phyloP scores from a whole-genome alignment of 2,888 invertebrate species.

The Frankliniella fusca region DNA sequence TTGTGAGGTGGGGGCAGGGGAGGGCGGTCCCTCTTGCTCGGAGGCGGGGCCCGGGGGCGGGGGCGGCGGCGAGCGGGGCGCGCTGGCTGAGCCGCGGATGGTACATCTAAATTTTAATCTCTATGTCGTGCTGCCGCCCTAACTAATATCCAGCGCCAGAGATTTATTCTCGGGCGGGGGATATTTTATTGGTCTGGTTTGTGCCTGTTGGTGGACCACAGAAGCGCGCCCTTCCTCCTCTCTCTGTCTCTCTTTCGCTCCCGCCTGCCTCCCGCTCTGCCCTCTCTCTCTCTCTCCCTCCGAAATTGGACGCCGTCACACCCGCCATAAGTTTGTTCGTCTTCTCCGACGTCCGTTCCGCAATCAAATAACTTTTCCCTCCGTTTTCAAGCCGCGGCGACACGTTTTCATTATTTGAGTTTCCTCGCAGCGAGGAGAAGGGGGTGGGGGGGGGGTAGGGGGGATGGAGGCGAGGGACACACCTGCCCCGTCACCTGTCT shows the following conservation, averaged over 20 bases:
- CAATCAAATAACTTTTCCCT: no score
- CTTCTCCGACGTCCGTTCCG: no score
- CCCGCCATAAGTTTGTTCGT: not conserved
- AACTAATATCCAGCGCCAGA: slow-evolving; percentile 6
- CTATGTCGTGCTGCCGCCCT: slow-evolving; percentile 15
- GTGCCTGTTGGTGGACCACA: not conserved
- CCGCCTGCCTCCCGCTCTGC: not conserved
- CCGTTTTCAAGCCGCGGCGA: no score
- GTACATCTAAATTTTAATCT: slow-evolving; percentile 23
- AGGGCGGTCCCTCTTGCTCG: no score
- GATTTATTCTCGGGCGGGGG: slow-evolving; percentile 21
- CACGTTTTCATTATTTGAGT: no score
- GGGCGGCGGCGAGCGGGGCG: no score
- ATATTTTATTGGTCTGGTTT: slow-evolving; percentile 20
- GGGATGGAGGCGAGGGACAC: not conserved
- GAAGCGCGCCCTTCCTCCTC: not conserved
- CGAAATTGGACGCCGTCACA: not conserved
- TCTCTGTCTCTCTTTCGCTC: not conserved
- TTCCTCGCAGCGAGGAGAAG: no score
- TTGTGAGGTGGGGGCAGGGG: no score
- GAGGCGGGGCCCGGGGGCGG: not conserved
- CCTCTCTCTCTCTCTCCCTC: not conserved
- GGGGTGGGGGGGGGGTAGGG: not conserved
- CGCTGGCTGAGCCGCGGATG: not conserved
- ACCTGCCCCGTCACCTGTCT: no score